Conservation (phyloP, 2,797 vertebrate species). For the Manis pentadactyla region DNA sequence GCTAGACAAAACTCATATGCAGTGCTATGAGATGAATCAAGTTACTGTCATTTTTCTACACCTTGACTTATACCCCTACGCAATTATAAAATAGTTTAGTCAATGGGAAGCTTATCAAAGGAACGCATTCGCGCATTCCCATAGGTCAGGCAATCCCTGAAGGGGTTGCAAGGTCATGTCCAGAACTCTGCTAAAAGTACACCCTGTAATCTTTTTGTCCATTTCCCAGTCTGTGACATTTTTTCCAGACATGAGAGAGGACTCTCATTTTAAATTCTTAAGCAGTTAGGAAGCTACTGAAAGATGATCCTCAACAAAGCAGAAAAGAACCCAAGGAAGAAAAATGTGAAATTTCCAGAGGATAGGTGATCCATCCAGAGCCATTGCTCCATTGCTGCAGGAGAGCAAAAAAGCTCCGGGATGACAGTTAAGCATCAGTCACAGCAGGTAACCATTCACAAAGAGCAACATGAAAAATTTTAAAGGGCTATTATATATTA, state of each 20-base stretch:
- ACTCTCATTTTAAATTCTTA: background rate
- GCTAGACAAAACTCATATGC: background rate
- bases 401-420: background rate
- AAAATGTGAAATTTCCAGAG: background rate
- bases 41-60: background rate
- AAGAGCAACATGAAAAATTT: background rate
- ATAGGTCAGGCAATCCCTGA: background rate
- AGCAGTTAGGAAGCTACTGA: background rate
- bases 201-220: background rate
- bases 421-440: background rate
- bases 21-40: background rate
- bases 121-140: fast-evolving
- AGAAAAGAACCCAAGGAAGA: background rate
- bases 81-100: background rate
- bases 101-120: background rate
- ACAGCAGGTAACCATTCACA: background rate
- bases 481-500: background rate
- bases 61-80: background rate
- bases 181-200: background rate
- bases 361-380: background rate
- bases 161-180: background rate
- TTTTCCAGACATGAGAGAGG: background rate
- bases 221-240: background rate
- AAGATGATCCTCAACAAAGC: background rate
- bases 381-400: background rate